These are phyloP conservation scores for Leptura quadrifasciata DNA, from an alignment of 2,888 invertebrate species.

Conservation along the genomic window DNA sequence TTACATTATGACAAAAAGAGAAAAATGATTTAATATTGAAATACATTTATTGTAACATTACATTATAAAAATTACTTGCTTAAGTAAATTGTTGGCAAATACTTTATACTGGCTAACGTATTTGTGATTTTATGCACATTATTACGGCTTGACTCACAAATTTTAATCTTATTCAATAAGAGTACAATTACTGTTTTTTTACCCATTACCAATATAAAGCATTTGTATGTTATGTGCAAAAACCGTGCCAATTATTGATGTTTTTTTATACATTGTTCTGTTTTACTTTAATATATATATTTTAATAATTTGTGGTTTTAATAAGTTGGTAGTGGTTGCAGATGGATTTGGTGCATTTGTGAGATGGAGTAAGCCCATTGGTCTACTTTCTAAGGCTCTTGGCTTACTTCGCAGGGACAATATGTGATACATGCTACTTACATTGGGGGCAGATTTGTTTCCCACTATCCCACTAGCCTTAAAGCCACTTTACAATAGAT, in stretches of 20 bases:
- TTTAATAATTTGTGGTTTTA: conserved; percentile 20
- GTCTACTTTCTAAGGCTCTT: no score
- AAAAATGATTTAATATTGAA: background rate
- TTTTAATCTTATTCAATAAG: background rate
- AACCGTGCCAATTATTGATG: conserved; percentile 22
- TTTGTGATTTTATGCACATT: background rate
- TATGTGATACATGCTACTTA: no score
- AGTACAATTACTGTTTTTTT: background rate
- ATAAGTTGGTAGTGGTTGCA: background rate
- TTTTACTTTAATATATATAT: conserved; percentile 38
- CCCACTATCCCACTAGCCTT: no score
- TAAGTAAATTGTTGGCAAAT: background rate
- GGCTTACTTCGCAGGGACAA: no score
- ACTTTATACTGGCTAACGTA: background rate
- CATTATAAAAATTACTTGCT: background rate
- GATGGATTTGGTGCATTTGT: no score
- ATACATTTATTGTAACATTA: background rate
- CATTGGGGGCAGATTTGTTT: no score
- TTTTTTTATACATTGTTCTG: conserved; percentile 35
- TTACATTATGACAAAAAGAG: no score
- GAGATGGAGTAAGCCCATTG: no score
- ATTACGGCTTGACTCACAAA: background rate
- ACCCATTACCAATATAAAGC: background rate
- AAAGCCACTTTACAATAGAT: no score
- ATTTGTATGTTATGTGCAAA: conserved; percentile 5